phyloP scores from a whole-genome alignment of 2,113 vertebrate species.

The Dromaius novaehollandiae region DNA sequence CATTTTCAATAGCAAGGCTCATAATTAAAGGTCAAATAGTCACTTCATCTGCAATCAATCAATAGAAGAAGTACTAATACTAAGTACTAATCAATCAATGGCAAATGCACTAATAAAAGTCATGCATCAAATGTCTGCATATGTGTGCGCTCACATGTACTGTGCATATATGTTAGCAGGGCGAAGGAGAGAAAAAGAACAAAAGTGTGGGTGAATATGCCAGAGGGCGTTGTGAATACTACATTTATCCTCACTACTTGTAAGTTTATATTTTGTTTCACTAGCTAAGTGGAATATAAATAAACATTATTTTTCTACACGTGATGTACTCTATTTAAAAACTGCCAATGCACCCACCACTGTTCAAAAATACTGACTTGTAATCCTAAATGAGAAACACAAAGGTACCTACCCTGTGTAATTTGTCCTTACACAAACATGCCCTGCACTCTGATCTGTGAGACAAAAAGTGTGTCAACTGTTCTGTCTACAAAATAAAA shows the following conservation, averaged over 20 bases:
- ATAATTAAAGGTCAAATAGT: conserved; percentile 99
- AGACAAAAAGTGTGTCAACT: conserved; percentile 67
- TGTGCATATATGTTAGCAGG: conserved; percentile 38
- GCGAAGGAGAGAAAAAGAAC: conserved; percentile 63
- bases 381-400: not conserved
- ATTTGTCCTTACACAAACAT: conserved; percentile 61
- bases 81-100: conserved; percentile 87
- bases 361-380: not conserved
- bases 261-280: conserved; percentile 8
- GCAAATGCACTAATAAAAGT: conserved; percentile 97
- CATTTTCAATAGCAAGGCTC: conserved; percentile 87
- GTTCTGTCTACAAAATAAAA: conserved; percentile 64
- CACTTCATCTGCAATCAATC: conserved; percentile 98
- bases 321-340: not conserved
- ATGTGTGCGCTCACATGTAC: conserved; percentile 76
- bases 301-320: not conserved
- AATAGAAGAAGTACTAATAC: conserved; percentile 92
- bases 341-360: not conserved
- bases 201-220: conserved; percentile 36
- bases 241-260: conserved; percentile 16
- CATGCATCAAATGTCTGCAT: conserved; percentile 90
- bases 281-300: conserved; percentile 32
- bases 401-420: conserved; percentile 9
- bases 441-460: conserved; percentile 54
- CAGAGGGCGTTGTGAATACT: conserved; percentile 13